Base-by-base conservation (phyloP, 2,888 invertebrate species). In the Dynastes grantii region DNA sequence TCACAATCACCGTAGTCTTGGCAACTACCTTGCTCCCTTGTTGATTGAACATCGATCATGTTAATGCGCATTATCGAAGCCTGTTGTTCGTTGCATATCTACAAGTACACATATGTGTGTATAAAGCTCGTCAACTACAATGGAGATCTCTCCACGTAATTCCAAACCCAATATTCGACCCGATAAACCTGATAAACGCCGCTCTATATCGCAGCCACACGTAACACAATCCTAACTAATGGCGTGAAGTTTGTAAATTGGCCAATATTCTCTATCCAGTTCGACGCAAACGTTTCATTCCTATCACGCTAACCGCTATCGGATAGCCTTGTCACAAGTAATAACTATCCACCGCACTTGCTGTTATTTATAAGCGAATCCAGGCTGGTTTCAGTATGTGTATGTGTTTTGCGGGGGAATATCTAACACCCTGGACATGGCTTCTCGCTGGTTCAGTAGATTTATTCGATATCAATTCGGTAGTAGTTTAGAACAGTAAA, bases 141-240 rank as follows among this genome's bases (percentile, higher is more conserved):
- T 11, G 11, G 45, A 45, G 11, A 45, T 45, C 45, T 45, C 45
- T 45, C 11, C 45, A 45, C 22, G 55, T 55, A 16, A 22, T 22
- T 55, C 16, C 16, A 55, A 55, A 55, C 9, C 55, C 22, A 55
- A 55, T 55, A 22, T 55, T 55, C 55, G 16, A 16, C 16, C 16
- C 8, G 22, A 16, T 55, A 16, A 55, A 55, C n/a, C 16, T 22
- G 55, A 55, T 55, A 55, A 55, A 55, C 55, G 55, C 16, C 4
- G 5, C n/a, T 55, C 55, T 55, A 55, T 22, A 2, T 55, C 55
- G 22, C 8, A 55, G n/a, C 55, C n/a, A 55, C 22, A 8, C 55
- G 55, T 55, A 55, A 55, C 22, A 55, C 55, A 55, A 55, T 55
- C 55, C 22, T 22, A 55, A 55, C 22, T 55, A 55, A 55, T 55